Evolutionary conservation across 92 coral and sea anemone species (phyloP).

Genomic region (Phenganax marumi): DNA sequence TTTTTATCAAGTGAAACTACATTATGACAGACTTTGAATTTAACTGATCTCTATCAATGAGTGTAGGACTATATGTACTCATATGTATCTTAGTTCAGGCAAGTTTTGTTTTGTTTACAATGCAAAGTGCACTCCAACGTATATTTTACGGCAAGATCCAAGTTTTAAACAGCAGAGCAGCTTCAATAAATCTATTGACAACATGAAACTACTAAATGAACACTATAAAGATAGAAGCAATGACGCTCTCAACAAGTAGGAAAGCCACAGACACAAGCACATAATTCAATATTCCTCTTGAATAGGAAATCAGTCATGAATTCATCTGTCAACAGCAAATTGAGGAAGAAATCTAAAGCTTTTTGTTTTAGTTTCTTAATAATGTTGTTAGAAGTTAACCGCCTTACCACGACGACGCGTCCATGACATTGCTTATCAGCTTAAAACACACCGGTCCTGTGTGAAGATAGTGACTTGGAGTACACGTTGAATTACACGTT

Average conservation of each 20-base stretch:
- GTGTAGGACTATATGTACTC: too few species aligned
- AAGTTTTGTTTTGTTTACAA: not conserved
- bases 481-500: not conserved
- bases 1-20: too few species aligned
- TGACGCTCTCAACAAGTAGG: too few species aligned
- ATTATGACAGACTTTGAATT: too few species aligned
- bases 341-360: not conserved
- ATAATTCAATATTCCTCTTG: not conserved
- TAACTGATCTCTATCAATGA: too few species aligned
- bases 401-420: not conserved
- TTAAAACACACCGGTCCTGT: not conserved
- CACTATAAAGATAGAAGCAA: not conserved
- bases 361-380: not conserved
- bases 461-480: not conserved
- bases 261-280: not conserved
- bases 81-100: not conserved
- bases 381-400: not conserved
- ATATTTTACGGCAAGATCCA: not conserved
- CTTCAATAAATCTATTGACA: not conserved
- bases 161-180: not conserved
- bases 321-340: conserved; percentile 3
- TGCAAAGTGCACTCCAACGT: not conserved
- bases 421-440: not conserved
- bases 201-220: not conserved
- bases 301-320: not conserved